These are phyloP conservation scores for Blera fallax DNA, from an alignment of 2,888 invertebrate genomes.

Conservation along the genomic window DNA sequence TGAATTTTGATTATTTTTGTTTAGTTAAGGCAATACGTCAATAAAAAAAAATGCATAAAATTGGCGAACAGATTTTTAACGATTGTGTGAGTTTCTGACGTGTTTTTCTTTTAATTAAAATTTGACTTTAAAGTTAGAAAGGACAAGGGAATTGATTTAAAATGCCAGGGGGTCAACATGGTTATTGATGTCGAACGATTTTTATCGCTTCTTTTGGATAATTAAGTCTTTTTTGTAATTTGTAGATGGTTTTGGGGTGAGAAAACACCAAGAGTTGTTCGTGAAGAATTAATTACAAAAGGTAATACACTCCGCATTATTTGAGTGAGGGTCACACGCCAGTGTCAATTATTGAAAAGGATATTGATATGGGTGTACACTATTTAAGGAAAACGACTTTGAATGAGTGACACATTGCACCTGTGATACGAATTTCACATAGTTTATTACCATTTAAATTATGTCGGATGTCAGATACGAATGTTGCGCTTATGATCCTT, in stretches of 20 bases:
- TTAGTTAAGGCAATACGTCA: not conserved
- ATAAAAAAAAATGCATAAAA: too few species aligned
- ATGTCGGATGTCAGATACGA: too few species aligned
- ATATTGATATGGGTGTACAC: too few species aligned
- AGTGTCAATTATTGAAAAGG: too few species aligned
- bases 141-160: not conserved
- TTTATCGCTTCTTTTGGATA: not conserved
- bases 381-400: too few species aligned
- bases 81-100: not conserved
- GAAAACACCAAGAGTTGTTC: not conserved
- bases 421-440: too few species aligned
- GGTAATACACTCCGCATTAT: too few species aligned
- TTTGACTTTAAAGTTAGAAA: not conserved
- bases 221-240: not conserved
- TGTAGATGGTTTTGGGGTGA: not conserved
- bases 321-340: too few species aligned
- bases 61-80: not conserved
- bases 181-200: not conserved
- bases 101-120: not conserved
- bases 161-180: not conserved
- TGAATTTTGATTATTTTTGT: not conserved
- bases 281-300: too few species aligned
- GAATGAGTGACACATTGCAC: too few species aligned
- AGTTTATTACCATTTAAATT: too few species aligned
- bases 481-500: too few species aligned